Conservation (phyloP, 2,113 vertebrate species). For the Oreochromis spilurus region DNA sequence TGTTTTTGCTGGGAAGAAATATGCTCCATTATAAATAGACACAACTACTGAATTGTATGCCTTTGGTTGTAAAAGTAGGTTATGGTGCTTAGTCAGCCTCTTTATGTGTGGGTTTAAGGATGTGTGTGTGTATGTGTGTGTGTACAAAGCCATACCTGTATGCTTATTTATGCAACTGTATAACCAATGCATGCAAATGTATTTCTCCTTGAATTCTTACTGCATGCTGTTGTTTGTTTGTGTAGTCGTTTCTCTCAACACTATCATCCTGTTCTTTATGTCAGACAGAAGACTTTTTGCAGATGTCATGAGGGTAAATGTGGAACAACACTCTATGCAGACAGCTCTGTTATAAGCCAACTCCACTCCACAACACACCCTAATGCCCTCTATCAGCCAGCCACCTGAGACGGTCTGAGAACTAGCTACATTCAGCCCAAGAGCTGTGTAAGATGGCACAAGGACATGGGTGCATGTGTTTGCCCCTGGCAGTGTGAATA, state of each 20-base stretch:
- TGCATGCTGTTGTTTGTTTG: not conserved
- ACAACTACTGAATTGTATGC: slow-evolving; percentile 18
- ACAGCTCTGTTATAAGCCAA: not conserved
- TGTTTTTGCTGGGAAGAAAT: slow-evolving; percentile 27
- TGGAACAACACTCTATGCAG: not conserved
- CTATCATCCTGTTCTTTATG: not conserved
- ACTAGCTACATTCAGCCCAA: not conserved
- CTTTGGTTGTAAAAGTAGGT: slow-evolving; percentile 39
- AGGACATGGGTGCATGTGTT: slow-evolving; percentile 32
- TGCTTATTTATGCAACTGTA: not conserved
- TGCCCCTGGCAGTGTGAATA: slow-evolving; percentile 23
- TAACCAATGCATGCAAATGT: not conserved
- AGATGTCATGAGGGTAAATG: not conserved
- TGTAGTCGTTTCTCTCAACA: not conserved
- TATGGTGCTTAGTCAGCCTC: slow-evolving; percentile 42
- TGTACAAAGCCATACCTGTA: not conserved
- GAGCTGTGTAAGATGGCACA: slow-evolving; percentile 16
- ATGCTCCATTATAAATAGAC: slow-evolving; percentile 48
- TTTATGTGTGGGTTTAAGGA: slow-evolving; percentile 1
- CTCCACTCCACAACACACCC: not conserved
- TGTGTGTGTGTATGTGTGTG: not conserved
- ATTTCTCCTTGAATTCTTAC: not conserved
- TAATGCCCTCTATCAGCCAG: slow-evolving; percentile 17
- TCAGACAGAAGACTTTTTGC: not conserved
- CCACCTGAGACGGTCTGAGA: slow-evolving; percentile 25